Evolutionary conservation across 2,113 vertebrate genomes (phyloP), one percentile per base, ranked within the genome.

Genomic region (Hydropotes inermis): DNA sequence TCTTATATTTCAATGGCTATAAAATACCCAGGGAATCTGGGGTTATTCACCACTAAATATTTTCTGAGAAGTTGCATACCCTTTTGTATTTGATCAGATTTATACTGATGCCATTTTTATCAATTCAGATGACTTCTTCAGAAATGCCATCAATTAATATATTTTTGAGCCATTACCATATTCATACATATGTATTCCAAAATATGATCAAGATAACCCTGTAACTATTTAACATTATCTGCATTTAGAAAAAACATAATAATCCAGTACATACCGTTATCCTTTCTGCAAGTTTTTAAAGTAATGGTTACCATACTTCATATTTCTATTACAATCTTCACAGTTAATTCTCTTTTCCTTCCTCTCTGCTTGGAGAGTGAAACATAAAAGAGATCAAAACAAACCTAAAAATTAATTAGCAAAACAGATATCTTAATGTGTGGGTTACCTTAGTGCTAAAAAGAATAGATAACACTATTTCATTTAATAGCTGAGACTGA

Each of bases 81-180:
- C 4, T 23, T 2, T 74, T 70, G 0, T 47, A 4, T 70, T 92
- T 96, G 76, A 86, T 94, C 10, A 89, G 11, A 55, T 70, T 82
- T 87, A 89, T 36, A 55, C 11, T 91, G 21, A 81, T 58, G 6
- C 10, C 28, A 39, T 89, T 96, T 92, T 76, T 90, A 87, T 61
- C 5, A 95, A n/a, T 64, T 95, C n/a, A 76, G 33, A 57, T 83
- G 89, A 82, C 5, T 74, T 96, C 28, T 90, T 97, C 17, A 95
- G 39, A 93, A 93, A 89, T 47, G 28, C 12, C 43, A 86, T 43
- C 30, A 55, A 50, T 74, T 45, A 55, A 21, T 17, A 81, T 85
- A 81, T 33, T 81, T 78, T 36, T 58, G 19, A 85, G 3, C 19
- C 2, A 64, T 78, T 83, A 50, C 8, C 21, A 50, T 17, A 47